These are phyloP conservation scores for Danio choprae DNA, from an alignment of 2,797 vertebrate genomes.

Conservation along the genomic window DNA sequence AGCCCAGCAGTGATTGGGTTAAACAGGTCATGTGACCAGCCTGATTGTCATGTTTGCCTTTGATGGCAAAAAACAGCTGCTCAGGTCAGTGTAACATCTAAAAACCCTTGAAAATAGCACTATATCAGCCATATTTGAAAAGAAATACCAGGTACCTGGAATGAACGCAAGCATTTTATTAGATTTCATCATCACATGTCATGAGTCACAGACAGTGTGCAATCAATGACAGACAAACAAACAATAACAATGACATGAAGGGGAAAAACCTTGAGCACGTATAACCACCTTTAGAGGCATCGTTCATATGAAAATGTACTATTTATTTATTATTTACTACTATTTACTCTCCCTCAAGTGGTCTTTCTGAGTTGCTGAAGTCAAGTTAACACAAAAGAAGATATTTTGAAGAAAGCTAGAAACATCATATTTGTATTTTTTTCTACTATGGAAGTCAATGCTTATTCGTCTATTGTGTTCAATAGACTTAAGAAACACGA, in stretches of 20 bases:
- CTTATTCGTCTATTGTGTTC: too few relatives aligned
- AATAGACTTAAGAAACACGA: too few relatives aligned
- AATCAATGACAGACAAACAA: conserved; percentile 1
- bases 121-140: neutral
- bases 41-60: conserved; percentile 55
- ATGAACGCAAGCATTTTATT: conserved; percentile 21
- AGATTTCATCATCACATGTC: neutral
- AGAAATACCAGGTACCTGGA: neutral
- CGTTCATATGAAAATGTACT: too few relatives aligned
- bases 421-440: too few relatives aligned
- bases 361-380: too few relatives aligned
- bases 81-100: conserved; percentile 24
- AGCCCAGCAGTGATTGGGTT: conserved; percentile 48
- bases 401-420: too few relatives aligned
- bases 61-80: conserved; percentile 59
- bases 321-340: too few relatives aligned
- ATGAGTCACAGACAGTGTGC: conserved; percentile 21
- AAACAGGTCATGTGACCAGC: conserved; percentile 47
- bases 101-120: neutral
- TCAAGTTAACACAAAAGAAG: too few relatives aligned
- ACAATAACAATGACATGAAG: neutral
- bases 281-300: too few relatives aligned
- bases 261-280: too few relatives aligned
- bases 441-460: too few relatives aligned
- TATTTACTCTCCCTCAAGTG: too few relatives aligned